Evolutionary conservation across 2,888 invertebrate species (phyloP).

Genomic region (Erebia epiphron): DNA sequence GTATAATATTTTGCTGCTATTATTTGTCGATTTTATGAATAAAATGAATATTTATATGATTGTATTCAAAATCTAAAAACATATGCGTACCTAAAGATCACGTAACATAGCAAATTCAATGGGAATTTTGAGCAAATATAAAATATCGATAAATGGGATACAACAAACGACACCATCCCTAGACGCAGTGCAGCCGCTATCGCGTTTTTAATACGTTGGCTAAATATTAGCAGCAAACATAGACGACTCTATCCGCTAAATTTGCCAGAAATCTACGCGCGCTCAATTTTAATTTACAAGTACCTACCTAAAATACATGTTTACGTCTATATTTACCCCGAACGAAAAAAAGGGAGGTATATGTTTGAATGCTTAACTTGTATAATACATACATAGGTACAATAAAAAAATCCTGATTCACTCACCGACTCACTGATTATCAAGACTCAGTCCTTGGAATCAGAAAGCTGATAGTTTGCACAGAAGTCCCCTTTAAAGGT

Average conservation of each 20-base stretch:
- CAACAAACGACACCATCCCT: conserved; percentile 50
- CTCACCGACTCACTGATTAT: no score
- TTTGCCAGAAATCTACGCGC: conserved; percentile 34
- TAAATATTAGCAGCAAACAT: conserved; percentile 64
- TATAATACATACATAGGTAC: no score
- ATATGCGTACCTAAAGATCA: background rate
- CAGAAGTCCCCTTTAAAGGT: no score
- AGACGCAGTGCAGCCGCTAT: conserved; percentile 65
- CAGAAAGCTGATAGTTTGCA: no score
- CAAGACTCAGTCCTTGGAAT: no score
- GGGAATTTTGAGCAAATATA: background rate
- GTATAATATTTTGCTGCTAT: no score
- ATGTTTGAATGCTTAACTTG: no score
- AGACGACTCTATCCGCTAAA: conserved; percentile 51
- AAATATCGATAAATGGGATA: conserved; percentile 38
- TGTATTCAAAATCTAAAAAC: no score
- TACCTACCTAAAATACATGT: background rate
- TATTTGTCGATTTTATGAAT: no score
- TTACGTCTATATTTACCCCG: background rate
- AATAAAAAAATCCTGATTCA: no score
- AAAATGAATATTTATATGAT: no score
- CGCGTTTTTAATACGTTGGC: conserved; percentile 63
- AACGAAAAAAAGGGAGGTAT: background rate
- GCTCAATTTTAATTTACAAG: conserved; percentile 29
- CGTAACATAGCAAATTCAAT: background rate